Percentiles rank a stretch among this genome's conserved stretches.
Evolutionary conservation across 2,888 invertebrate genomes (phyloP).

Genomic region (Elysia crispata): DNA sequence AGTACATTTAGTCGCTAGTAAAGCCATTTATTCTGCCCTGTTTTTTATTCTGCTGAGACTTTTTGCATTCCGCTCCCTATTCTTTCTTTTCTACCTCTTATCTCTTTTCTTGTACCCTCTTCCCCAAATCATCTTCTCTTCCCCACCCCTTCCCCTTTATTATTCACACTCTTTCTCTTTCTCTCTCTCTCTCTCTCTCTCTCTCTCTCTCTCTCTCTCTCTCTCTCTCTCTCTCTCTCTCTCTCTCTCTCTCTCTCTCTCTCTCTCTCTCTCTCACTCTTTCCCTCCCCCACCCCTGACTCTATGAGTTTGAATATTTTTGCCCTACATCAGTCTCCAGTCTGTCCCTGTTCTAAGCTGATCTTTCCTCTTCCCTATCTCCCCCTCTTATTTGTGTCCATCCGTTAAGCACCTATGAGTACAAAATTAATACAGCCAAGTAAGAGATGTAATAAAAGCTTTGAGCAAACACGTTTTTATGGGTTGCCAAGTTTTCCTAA

Average conservation of each 20-base stretch:
- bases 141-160: background rate
- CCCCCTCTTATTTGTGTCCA: background rate
- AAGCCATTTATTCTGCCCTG: too few species aligned
- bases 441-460: background rate
- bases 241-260: background rate
- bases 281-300: background rate
- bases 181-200: conserved; percentile 21
- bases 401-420: background rate
- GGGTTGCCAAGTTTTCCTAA: too few species aligned
- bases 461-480: too few species aligned
- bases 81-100: too few species aligned
- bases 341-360: too few species aligned
- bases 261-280: background rate
- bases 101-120: too few species aligned
- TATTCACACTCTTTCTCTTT: conserved; percentile 1
- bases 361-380: background rate
- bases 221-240: background rate
- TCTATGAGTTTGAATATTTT: background rate
- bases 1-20: too few species aligned
- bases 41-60: too few species aligned
- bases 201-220: background rate
- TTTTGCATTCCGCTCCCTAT: too few species aligned
- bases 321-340: background rate
- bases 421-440: too few species aligned
- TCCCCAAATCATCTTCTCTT: background rate